Base-by-base conservation (phyloP, 2,888 invertebrate species). In the Macrosoma leucophasiata region DNA sequence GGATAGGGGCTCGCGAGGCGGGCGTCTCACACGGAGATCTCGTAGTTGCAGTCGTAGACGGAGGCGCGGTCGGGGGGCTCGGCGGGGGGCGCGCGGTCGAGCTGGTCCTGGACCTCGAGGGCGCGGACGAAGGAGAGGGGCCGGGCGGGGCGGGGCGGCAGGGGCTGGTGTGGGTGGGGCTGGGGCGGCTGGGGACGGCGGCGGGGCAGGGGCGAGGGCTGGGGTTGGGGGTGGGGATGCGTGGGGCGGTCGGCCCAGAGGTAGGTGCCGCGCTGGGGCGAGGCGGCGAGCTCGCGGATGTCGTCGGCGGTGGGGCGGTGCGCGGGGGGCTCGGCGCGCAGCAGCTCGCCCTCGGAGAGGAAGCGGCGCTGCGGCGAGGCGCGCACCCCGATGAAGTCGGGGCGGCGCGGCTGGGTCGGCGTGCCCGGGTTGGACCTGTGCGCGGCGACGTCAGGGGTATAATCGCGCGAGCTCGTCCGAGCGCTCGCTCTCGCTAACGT, bases 41-140 rank as follows among this genome's bases (percentile, higher is more conserved):
- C 96, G 79, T 96, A 95, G 86, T 95, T 96, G 91, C 94, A 94
- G 77, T 96, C 95, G 79, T 96, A 96, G 50, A 95, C 93, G 76
- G 94, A 94, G 58, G 93, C 91, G 58, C 95, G 91, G 74, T 95
- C 94, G 29, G 94, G 92, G 9, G 92, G 76, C 33, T 68, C 50
- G 49, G 56, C 77, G 61, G 60, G 76, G 58, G 55, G 87, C 76
- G 64, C 90, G 88, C 86, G 95, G 90, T 96, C 96, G 66, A 95
- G 90, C 36, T 91, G 91, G 75, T 95, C 94, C 50, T 94, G 92
- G 89, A 95, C 94, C 76, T 95, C 95, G 15, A 95, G 86, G 25
- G 95, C 95, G 51, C 95, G 88, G 39, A 95, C 94, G 78, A 95
- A 95, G 43, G 94, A 94, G 85, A 95, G 93, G 25, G 95, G 95